Evolutionary conservation across 53 echinoderm and acorn worm species (phyloP).

Genomic region (Luidia sarsii): DNA sequence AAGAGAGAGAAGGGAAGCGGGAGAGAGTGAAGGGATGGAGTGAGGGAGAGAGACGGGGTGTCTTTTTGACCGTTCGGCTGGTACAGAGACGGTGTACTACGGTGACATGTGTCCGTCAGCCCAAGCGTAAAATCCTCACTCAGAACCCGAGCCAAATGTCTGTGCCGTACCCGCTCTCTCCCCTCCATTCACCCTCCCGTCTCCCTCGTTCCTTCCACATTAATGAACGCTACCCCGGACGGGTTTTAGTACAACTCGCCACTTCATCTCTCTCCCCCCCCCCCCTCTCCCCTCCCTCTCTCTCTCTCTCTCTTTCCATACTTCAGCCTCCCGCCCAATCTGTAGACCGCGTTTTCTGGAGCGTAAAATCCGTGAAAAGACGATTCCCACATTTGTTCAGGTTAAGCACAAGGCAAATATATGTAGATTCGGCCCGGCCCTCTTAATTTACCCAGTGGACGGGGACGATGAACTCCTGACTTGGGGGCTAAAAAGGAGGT

Average conservation of each 20-base stretch:
- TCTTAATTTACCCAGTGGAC: constrained; percentile 31
- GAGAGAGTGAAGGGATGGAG: background rate
- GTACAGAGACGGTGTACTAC: background rate
- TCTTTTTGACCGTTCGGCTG: too few relatives aligned
- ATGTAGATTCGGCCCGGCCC: background rate
- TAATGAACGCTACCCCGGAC: background rate
- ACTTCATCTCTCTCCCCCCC: background rate
- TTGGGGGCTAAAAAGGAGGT: too few relatives aligned
- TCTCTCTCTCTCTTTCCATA: background rate
- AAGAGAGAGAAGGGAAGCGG: background rate
- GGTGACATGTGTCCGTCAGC: constrained; percentile 44
- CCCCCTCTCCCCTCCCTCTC: background rate
- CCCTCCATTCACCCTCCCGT: background rate
- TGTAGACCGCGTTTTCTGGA: constrained; percentile 62
- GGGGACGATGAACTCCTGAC: constrained; percentile 44
- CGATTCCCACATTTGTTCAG: constrained; percentile 49
- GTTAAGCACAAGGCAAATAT: constrained; percentile 45
- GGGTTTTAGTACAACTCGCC: constrained; percentile 31
- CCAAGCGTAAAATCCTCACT: constrained; percentile 24
- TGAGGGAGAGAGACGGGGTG: too few relatives aligned
- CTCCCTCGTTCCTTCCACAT: constrained; percentile 1
- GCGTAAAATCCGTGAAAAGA: constrained; percentile 79
- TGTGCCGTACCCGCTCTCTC: constrained; percentile 15
- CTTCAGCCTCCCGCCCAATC: too few relatives aligned
- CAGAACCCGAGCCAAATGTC: constrained; percentile 33